These are phyloP conservation scores for Hetaerina titia DNA, from an alignment of 2,888 invertebrate genomes.

Conservation along the genomic window DNA sequence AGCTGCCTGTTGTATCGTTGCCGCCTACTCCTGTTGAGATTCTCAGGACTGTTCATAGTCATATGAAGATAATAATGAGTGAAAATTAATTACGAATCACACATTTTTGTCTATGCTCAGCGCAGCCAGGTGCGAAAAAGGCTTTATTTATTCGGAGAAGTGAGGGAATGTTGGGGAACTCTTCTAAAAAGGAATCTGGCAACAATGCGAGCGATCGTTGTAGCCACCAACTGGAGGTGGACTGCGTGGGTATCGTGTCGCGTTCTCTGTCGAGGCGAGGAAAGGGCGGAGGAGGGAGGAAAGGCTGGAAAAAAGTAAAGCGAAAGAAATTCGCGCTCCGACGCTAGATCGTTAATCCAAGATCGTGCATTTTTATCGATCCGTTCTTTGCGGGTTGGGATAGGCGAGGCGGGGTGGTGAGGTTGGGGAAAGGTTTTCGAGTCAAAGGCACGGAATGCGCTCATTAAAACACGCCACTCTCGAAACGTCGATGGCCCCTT, in stretches of 20 bases:
- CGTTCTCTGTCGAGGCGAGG: no score
- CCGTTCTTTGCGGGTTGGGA: neutral
- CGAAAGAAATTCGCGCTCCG: neutral
- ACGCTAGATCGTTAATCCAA: neutral
- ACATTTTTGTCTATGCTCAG: no score
- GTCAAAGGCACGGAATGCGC: neutral
- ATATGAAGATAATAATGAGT: neutral
- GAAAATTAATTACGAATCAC: neutral
- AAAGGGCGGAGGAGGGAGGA: no score
- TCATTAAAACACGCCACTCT: slow-evolving; percentile 1
- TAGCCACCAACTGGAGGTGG: no score
- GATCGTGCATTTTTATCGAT: neutral
- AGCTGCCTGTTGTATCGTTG: neutral
- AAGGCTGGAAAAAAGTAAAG: neutral
- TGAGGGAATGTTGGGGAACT: no score
- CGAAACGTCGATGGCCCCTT: neutral
- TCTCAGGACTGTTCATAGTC: neutral
- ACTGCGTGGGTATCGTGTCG: no score
- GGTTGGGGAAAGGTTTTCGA: neutral
- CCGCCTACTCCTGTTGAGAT: neutral
- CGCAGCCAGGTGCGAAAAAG: no score
- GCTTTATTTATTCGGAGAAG: no score
- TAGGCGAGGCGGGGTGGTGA: no score
- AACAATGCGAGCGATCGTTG: no score
- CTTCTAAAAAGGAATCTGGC: no score